phyloP scores from a whole-genome alignment of 2,113 vertebrate genomes.

The Oryzias celebensis region DNA sequence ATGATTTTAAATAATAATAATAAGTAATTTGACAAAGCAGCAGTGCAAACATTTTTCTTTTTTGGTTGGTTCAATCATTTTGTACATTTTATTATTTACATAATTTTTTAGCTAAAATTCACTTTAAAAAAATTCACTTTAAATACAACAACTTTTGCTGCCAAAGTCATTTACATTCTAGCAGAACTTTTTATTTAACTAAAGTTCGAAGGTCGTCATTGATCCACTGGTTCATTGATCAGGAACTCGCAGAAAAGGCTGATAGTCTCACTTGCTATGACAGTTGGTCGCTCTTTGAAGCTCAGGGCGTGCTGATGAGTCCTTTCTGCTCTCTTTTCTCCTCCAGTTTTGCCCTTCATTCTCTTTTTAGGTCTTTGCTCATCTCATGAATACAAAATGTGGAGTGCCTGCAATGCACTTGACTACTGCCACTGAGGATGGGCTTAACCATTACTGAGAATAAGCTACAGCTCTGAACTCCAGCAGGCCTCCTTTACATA shows the following conservation, averaged over 20 bases:
- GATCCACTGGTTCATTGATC: constrained; percentile 42
- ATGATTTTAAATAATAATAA: too few relatives aligned
- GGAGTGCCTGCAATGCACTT: constrained; percentile 43
- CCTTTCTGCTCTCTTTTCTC: constrained; percentile 1
- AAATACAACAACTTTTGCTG: too few relatives aligned
- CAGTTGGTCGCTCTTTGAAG: constrained; percentile 39
- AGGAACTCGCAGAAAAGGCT: background rate
- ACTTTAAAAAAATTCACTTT: too few relatives aligned
- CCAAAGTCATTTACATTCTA: background rate
- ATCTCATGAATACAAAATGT: constrained; percentile 56
- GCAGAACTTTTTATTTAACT: background rate
- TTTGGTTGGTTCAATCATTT: background rate
- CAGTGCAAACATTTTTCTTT: background rate
- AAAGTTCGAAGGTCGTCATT: constrained; percentile 17
- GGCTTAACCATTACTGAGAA: constrained; percentile 48
- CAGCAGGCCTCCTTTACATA: constrained; percentile 16
- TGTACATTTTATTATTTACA: too few relatives aligned
- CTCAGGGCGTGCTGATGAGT: constrained; percentile 12
- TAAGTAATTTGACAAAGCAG: too few relatives aligned
- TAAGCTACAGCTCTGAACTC: constrained; percentile 46
- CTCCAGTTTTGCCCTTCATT: constrained; percentile 8
- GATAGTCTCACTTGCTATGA: constrained; percentile 28
- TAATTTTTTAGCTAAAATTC: too few relatives aligned
- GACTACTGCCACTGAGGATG: constrained; percentile 38
- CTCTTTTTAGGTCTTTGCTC: constrained; percentile 22